Evolutionary conservation across 1,140 invertebrate species (phyloP), one percentile per base, ranked within the genome.

Genomic region (Penaeus japonicus): DNA sequence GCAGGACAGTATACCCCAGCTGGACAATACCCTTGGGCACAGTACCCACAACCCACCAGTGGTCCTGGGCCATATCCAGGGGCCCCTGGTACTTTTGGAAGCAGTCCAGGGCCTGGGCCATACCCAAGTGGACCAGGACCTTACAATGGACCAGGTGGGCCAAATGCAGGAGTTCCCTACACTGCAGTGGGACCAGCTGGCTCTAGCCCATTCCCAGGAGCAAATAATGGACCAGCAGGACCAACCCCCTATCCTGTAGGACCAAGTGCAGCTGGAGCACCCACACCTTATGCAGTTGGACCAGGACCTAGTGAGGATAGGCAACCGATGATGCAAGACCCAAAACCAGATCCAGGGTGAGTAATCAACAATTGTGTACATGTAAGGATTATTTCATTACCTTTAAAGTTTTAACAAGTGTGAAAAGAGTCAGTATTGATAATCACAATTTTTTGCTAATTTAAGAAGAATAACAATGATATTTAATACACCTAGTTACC

Each of bases 321-420:
- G 77, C 87, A 83, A 20, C n/a, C 84, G 7, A 39, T 59, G 18
- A 57, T 84, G n/a, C 87, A 83, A 47, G 87, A 88, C 10, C 75
- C 57, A 55, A 88, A 88, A 59, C 80, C 87, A 84, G 87, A 88
- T 39, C 87, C 87, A 88, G 87, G 87, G 87, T 88, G 73, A 88
- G 87, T 88, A 4, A 27, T 30, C 27, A 47, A 47, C 47, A 47
- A 15, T 47, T 47, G 5, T 47, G 47, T 47, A 47, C 47, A 47
- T 47, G 5, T 47, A 47, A 12, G 47, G 47, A 47, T 47, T 47
- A 47, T 15, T 12, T 47, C 47, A 47, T 12, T 47, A 47, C 47
- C 47, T 47, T 47, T 12, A 47, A 47, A 47, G 47, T 47, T 12
- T 47, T 47, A 47, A 47, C 47, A 47, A 12, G 47, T 47, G 47